Base-by-base conservation (phyloP, 2,113 vertebrate genomes). In the Daphoenositta chrysoptera region DNA sequence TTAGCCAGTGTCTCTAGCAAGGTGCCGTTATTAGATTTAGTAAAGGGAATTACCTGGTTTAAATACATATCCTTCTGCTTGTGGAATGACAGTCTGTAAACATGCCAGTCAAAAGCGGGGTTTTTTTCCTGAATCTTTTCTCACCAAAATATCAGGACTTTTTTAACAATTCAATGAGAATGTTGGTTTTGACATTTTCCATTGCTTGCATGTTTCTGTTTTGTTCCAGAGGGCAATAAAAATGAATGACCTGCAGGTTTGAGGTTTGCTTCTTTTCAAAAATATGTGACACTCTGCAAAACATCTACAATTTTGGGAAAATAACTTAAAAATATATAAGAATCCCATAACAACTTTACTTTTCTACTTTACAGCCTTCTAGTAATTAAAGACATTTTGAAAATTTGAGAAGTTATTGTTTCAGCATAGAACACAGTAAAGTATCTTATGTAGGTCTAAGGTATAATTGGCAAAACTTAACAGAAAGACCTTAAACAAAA, bases 151-250 rank as follows among this genome's bases (percentile, higher is more conserved):
- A 91, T 86, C 70, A 72, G 75, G 70, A 42, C 39, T 87, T 95
- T 30, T 76, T 89, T 50, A 94, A 77, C 54, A 87, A 83, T 83
- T 79, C 87, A 64, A 18, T 57, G 45, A 61, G 92, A 94, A 83
- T 53, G 61, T 78, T 92, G 60, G 4, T 30, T 90, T 94, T 96
- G 84, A 94, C 54, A 83, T 95, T 94, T 95, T 83, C 75, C 84
- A 95, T 83, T 54, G 42, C 47, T 91, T 89, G 23, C 40, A 44
- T 70, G 51, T 95, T 96, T 96, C 87, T 85, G 51, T 22, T 93
- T 83, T 91, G 61, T 93, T 91, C 85, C 82, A 96, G 71, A 83
- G 75, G 60, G 79, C 71, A 95, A 96, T 95, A 91, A 95, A 95
- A 94, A 77, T 13, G 71, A 94, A 91, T 73, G 87, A 96, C 79